These are phyloP conservation scores for Scomber japonicus DNA, from an alignment of 2,113 vertebrate genomes.

Conservation along the genomic window DNA sequence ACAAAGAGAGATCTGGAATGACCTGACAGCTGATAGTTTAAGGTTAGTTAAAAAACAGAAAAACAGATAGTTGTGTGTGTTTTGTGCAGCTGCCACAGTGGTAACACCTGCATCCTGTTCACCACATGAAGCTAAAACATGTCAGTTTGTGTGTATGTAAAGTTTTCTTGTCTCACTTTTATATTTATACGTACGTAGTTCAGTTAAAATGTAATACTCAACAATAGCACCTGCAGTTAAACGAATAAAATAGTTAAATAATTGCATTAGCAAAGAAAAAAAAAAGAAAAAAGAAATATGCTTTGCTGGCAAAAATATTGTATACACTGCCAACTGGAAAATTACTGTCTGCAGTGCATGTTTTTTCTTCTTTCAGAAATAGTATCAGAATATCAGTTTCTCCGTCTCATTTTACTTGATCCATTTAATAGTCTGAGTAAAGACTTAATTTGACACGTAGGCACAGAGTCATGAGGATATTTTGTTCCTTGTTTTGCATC, in stretches of 20 bases:
- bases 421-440: neutral
- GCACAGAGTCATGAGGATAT: slow-evolving; percentile 7
- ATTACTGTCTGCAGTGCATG: neutral
- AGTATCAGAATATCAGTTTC: neutral
- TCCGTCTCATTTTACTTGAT: slow-evolving; percentile 4
- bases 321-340: neutral
- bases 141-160: no score
- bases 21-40: no score
- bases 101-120: slow-evolving; percentile 28
- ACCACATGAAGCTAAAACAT: neutral
- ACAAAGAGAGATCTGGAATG: neutral
- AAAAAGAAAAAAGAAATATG: neutral
- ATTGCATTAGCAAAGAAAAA: neutral
- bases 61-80: neutral
- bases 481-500: neutral
- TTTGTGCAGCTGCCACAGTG: slow-evolving; percentile 10
- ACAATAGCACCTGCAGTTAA: neutral
- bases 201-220: neutral
- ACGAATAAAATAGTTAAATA: neutral
- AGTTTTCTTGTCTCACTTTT: neutral
- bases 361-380: neutral
- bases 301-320: neutral
- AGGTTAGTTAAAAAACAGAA: no score
- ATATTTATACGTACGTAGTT: neutral
- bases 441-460: slow-evolving; percentile 17